Percentiles rank a stretch among this genome's conserved stretches.
Conservation (phyloP, 2,113 vertebrate genomes). For the Megaceryle torquata region DNA sequence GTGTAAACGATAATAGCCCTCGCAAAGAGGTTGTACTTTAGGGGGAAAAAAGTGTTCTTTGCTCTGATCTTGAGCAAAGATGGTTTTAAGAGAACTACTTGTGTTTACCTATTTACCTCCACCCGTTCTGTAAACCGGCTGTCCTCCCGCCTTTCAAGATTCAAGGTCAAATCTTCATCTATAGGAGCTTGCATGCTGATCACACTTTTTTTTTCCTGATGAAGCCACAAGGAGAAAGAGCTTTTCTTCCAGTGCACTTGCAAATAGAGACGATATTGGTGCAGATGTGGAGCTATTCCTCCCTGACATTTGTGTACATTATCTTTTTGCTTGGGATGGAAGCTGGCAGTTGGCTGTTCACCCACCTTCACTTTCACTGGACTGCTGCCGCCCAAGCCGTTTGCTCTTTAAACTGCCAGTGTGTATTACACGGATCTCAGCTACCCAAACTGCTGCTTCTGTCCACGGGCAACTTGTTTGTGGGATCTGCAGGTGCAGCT, state of each 20-base stretch:
- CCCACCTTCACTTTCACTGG: background rate
- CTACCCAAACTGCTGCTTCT: background rate
- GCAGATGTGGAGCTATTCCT: background rate
- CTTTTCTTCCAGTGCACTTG: background rate
- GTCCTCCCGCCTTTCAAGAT: background rate
- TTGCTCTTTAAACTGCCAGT: background rate
- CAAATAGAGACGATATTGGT: background rate
- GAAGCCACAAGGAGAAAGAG: background rate
- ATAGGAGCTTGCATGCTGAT: background rate
- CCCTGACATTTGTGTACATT: accelerated
- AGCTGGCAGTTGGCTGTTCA: background rate
- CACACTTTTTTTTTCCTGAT: background rate
- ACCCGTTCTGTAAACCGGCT: background rate
- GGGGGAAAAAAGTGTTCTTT: background rate
- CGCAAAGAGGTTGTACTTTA: background rate
- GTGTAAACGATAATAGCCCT: background rate
- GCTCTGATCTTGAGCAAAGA: background rate
- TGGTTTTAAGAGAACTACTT: background rate
- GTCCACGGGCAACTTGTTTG: background rate
- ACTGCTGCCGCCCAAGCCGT: background rate
- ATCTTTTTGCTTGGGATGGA: background rate
- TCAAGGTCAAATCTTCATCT: background rate
- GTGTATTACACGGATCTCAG: background rate
- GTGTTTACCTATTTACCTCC: background rate
- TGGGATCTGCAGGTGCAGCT: conserved; percentile 2